phyloP scores from a whole-genome alignment of 2,113 vertebrate genomes.

The Eolophus roseicapilla region DNA sequence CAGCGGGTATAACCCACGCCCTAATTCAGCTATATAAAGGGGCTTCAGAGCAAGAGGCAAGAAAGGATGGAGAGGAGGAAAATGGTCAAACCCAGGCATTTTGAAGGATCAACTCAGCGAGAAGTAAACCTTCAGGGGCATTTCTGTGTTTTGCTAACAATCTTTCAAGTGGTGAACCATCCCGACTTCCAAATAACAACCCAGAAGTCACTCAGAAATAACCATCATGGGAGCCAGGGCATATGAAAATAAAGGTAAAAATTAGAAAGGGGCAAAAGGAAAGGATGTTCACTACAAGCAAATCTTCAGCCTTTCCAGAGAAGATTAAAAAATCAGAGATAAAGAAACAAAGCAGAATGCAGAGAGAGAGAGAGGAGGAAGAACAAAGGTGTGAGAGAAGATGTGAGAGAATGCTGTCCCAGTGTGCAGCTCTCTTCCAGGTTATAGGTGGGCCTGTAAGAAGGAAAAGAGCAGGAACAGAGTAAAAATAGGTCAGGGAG shows the following conservation, averaged over 20 bases:
- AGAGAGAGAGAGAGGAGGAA: background rate
- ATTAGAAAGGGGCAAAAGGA: background rate
- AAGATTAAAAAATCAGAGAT: background rate
- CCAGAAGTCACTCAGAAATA: background rate
- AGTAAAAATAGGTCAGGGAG: background rate
- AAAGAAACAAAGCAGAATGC: background rate
- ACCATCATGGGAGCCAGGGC: background rate
- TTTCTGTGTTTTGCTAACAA: background rate
- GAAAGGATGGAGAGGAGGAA: background rate
- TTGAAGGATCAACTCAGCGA: background rate
- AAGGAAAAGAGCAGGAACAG: background rate
- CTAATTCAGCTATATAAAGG: background rate
- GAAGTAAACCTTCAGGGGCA: background rate
- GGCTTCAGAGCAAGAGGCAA: background rate
- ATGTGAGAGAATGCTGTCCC: background rate
- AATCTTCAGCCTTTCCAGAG: background rate
- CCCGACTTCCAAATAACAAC: background rate
- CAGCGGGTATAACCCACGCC: background rate
- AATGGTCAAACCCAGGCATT: background rate
- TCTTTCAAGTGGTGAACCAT: background rate
- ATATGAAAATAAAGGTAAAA: background rate
- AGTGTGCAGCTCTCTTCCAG: background rate
- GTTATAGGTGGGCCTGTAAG: background rate
- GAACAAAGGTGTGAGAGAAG: background rate
- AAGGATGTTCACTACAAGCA: background rate